Conservation (phyloP, 2,113 vertebrate species). For the Philantomba maxwellii region DNA sequence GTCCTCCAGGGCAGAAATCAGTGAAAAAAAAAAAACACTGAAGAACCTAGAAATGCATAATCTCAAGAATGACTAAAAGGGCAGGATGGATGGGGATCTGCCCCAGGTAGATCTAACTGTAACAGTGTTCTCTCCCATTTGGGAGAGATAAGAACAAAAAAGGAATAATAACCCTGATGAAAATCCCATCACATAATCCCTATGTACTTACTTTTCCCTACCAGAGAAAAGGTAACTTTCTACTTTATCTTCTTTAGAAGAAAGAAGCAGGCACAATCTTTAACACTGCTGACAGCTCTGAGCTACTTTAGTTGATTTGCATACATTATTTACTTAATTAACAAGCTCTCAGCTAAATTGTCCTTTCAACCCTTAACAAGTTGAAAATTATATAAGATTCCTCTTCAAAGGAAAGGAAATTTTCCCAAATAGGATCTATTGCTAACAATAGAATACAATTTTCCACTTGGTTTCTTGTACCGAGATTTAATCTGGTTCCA, state of each 20-base stretch:
- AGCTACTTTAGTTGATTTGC: constrained; percentile 31
- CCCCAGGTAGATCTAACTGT: too few species aligned
- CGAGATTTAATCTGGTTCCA: not conserved
- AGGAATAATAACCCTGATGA: not conserved
- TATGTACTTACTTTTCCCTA: not conserved
- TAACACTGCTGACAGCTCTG: not conserved
- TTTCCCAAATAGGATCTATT: not conserved
- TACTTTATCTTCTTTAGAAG: not conserved
- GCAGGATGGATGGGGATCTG: not conserved
- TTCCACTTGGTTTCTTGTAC: not conserved
- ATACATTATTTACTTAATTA: constrained; percentile 57
- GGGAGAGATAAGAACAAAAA: not conserved
- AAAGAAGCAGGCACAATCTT: not conserved
- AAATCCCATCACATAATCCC: not conserved
- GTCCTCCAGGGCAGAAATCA: not conserved
- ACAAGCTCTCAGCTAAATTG: constrained; percentile 24
- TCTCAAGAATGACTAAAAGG: not conserved
- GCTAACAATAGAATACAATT: not conserved
- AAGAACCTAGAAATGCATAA: not conserved
- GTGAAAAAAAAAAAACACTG: not conserved
- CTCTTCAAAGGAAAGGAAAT: constrained; percentile 24
- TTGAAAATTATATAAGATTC: constrained; percentile 41
- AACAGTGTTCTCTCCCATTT: not conserved
- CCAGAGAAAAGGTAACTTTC: not conserved
- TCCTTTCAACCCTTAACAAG: not conserved